These are phyloP conservation scores for Scaptomyza cyrtandrae DNA, from an alignment of 2,888 invertebrate species.

Conservation along the genomic window DNA sequence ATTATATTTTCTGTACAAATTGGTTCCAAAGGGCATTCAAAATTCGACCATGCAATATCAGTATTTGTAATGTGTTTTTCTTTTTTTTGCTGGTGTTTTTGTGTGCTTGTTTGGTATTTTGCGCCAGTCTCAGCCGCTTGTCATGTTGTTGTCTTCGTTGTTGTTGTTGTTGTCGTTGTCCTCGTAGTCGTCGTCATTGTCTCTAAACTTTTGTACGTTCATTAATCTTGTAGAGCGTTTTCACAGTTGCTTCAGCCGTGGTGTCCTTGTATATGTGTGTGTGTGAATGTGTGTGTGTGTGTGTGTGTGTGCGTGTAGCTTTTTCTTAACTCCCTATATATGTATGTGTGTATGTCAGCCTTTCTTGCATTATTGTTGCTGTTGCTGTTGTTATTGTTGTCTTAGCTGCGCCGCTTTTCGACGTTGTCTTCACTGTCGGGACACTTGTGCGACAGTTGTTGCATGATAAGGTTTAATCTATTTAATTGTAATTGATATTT, in stretches of 20 bases:
- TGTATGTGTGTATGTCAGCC: conserved; percentile 36
- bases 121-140: conserved; percentile 55
- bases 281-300: neutral
- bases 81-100: conserved; percentile 6
- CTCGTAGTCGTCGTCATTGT: conserved; percentile 67
- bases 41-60: too few relatives aligned
- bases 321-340: conserved; percentile 26
- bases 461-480: conserved; percentile 79
- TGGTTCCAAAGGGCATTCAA: too few relatives aligned
- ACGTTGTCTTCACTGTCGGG: conserved; percentile 55
- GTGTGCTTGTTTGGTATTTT: conserved; percentile 41
- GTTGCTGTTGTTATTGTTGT: conserved; percentile 42
- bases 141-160: conserved; percentile 52
- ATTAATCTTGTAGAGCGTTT: conserved; percentile 79
- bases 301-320: conserved; percentile 17
- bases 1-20: too few relatives aligned
- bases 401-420: conserved; percentile 45
- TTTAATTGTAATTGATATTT: conserved; percentile 80
- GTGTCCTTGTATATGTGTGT: conserved; percentile 22
- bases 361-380: conserved; percentile 31
- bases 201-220: conserved; percentile 80
- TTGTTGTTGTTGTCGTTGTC: conserved; percentile 3
- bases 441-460: conserved; percentile 80
- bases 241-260: conserved; percentile 54
- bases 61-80: conserved; percentile 2